These are phyloP conservation scores for Eueides isabella DNA, from an alignment of 1,140 invertebrate genomes.

Conservation along the genomic window DNA sequence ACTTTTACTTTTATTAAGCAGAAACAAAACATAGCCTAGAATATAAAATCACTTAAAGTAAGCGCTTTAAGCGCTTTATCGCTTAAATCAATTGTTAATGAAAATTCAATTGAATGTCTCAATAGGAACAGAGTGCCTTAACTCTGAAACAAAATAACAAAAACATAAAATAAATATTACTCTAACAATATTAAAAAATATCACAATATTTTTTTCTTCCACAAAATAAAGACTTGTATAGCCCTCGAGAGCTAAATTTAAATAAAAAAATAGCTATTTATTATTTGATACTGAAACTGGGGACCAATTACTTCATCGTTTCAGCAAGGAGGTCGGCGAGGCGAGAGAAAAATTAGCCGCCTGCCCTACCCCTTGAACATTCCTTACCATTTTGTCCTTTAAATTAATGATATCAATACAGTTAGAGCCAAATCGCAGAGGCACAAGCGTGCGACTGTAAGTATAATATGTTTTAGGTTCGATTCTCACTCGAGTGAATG, in stretches of 20 bases:
- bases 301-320: slow-evolving; percentile 21
- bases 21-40: too few species aligned
- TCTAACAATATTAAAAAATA: neutral
- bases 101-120: too few species aligned
- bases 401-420: neutral
- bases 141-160: too few species aligned
- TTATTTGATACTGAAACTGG: slow-evolving; percentile 20
- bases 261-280: slow-evolving; percentile 51
- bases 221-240: neutral
- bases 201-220: neutral
- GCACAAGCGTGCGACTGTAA: too few species aligned
- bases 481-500: neutral
- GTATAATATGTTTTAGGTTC: too few species aligned
- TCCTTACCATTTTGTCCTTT: neutral
- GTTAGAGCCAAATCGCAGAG: too few species aligned
- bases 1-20: too few species aligned
- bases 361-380: neutral
- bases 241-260: slow-evolving; percentile 28
- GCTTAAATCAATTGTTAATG: too few species aligned
- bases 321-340: neutral
- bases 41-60: too few species aligned
- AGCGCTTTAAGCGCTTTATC: too few species aligned
- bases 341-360: neutral
- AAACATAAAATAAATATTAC: too few species aligned
- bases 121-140: neutral